phyloP scores from a whole-genome alignment of 2,888 invertebrate genomes.

The Phania funesta region DNA sequence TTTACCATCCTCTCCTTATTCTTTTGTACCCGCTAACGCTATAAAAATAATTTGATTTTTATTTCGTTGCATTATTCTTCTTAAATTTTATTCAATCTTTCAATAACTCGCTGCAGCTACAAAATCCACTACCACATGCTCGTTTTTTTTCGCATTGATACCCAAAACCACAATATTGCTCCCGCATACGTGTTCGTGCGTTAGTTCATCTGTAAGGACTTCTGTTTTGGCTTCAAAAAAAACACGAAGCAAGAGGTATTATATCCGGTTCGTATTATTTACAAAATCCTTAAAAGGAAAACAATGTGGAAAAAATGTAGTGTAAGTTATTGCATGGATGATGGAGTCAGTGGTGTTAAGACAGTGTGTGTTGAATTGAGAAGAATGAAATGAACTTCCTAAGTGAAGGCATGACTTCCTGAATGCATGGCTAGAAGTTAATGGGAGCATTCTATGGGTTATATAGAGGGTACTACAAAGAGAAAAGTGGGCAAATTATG shows the following conservation, averaged over 20 bases:
- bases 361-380: no score
- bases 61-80: not conserved
- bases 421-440: no score
- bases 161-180: not conserved
- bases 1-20: not conserved
- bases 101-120: not conserved
- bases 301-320: slow-evolving; percentile 1
- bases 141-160: not conserved
- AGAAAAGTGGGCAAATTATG: no score
- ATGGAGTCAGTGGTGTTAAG: no score
- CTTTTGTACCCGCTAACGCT: not conserved
- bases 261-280: slow-evolving; percentile 29
- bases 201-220: not conserved
- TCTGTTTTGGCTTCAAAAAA: not conserved
- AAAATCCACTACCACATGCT: not conserved
- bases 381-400: no score
- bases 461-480: no score
- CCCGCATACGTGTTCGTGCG: no score
- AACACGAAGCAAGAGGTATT: slow-evolving; percentile 7
- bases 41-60: slow-evolving; percentile 2
- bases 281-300: slow-evolving; percentile 10
- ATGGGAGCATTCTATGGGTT: no score
- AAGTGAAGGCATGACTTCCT: no score
- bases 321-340: not conserved
- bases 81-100: not conserved